Percentiles rank a stretch among this genome's conserved stretches.
Evolutionary conservation across 2,797 vertebrate species (phyloP).

Genomic region (Alca torda): DNA sequence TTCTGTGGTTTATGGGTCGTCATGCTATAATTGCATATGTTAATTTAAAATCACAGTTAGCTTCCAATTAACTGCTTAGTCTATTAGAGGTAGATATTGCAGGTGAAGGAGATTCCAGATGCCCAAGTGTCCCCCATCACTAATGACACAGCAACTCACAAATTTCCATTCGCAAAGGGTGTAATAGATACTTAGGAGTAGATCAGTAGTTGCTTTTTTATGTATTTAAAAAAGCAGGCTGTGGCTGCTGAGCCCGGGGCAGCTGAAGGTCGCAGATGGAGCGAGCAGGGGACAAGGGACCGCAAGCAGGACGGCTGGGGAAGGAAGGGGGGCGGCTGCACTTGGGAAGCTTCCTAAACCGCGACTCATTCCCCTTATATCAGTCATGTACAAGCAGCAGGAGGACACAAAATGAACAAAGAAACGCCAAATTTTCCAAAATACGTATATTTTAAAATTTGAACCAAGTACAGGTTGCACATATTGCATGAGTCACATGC

Average conservation of each 20-base stretch:
- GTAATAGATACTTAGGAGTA: not conserved
- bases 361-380: not conserved
- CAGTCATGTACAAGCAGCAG: not conserved
- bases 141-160: accelerated
- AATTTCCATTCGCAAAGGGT: not conserved
- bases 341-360: not conserved
- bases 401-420: not conserved
- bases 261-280: not conserved
- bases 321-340: not conserved
- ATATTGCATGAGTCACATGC: conserved; percentile 37
- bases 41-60: not conserved
- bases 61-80: not conserved
- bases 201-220: not conserved
- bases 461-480: conserved; percentile 33
- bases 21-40: not conserved
- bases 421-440: conserved; percentile 7
- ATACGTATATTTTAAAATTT: conserved; percentile 43
- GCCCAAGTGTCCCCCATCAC: not conserved
- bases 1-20: not conserved
- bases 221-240: not conserved
- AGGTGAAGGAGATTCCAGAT: not conserved
- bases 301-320: not conserved
- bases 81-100: not conserved
- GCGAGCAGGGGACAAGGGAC: not conserved
- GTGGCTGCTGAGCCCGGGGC: not conserved